Base-by-base conservation (phyloP, 2,797 vertebrate genomes). In the Thripadectes ignobilis region DNA sequence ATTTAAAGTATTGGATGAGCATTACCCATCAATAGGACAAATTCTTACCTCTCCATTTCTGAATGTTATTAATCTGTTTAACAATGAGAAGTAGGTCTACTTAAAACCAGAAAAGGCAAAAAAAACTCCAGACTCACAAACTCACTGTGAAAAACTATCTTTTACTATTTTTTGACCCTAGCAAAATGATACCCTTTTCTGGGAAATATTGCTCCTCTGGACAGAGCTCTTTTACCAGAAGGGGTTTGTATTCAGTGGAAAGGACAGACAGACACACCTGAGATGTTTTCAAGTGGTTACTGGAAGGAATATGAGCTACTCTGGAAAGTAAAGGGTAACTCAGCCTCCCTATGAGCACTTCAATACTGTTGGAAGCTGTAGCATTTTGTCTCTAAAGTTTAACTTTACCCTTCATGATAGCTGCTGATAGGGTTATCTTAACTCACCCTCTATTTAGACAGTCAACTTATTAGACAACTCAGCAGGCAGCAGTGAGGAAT, bases 121-220 rank as follows among this genome's bases (percentile, higher is more conserved):
- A 41, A 29, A 27, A 1, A 22, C 5, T 39, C 26, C 34, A 12
- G 20, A 48, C 7, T 87, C 27, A 27, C 21, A 80, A 86, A 84
- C 8, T 39, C 34, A 62, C 10, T 22, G 21, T 20, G 17, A 51
- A 80, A 85, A 82, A 66, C 19, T 18, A 3, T 7, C 32, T 73
- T 46, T 22, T 32, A 18, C 4, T 49, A 18, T 51, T 73, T 75
- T 86, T 36, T 55, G 34, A 67, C 14, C 10, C 10, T 15, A 49
- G 22, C 7, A 19, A n/a, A 72, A 59, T 32, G 3, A n/a, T 10
- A n/a, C 0, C 4, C 1, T 15, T 12, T 73, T 30, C 9, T 55
- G 43, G 69, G 36, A 80, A 55, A 59, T 2, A 73, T 4, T 38
- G 27, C 38, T 46, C 12, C 38, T 69, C 46, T 36, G 17, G 24